A percentile compares a stretch with the other conserved stretches of the same genome.
Conservation (phyloP, 2,888 invertebrate species). For the Amblyjoppa fuscipennis region DNA sequence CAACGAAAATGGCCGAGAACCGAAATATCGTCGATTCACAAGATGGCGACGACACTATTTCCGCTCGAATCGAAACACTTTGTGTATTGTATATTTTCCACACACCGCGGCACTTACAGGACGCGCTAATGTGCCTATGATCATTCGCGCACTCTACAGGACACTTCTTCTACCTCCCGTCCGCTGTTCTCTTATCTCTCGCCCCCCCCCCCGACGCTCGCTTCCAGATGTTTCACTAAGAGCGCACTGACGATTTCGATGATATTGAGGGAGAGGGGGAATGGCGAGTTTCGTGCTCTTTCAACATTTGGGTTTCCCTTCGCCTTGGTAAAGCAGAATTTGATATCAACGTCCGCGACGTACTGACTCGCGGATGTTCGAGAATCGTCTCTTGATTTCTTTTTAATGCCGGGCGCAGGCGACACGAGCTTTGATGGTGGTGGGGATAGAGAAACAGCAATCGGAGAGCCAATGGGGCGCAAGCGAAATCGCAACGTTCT, state of each 20-base stretch:
- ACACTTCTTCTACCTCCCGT: constrained; percentile 3
- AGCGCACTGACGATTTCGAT: not conserved
- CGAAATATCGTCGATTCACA: constrained; percentile 67
- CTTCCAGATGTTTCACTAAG: not conserved
- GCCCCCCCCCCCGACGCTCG: too few species aligned
- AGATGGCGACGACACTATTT: constrained; percentile 71
- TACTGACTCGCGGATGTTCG: not conserved
- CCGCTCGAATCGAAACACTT: constrained; percentile 55
- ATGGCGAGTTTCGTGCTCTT: not conserved
- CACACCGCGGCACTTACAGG: constrained; percentile 10
- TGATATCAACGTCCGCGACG: not conserved
- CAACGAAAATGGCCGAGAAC: constrained; percentile 81
- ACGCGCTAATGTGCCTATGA: not conserved
- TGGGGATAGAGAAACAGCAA: not conserved
- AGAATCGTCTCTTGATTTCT: not conserved
- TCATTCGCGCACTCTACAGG: constrained; percentile 18
- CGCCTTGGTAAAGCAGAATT: not conserved
- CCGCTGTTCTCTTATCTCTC: not conserved
- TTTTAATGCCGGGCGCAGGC: not conserved
- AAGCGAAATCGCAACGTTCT: not conserved
- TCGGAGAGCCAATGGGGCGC: not conserved
- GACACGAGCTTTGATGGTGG: not conserved
- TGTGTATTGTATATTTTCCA: not conserved
- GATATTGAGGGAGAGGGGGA: not conserved
- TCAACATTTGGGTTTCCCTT: not conserved